Base-by-base conservation (phyloP, 2,113 vertebrate species). In the Miniopterus natalensis region DNA sequence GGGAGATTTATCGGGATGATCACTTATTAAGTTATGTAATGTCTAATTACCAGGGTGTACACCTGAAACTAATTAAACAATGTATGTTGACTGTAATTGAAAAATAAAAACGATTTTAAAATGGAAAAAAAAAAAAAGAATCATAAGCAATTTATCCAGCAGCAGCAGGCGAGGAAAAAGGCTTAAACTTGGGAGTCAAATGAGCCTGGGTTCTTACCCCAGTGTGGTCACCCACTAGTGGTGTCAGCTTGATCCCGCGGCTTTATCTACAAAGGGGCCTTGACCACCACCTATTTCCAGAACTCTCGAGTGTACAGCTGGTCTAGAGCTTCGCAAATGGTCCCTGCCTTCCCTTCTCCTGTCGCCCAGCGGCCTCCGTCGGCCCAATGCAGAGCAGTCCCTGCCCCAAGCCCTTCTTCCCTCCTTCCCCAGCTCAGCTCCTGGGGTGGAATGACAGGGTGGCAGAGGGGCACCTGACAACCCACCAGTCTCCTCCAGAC, bases 401-500 rank as follows among this genome's bases (percentile, higher is more conserved):
- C 88, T 85, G 55, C 31, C 25, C 78, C 63, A 66, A 1, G 10
- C 57, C 55, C 51, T 23, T 40, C 73, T n/a, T 71, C 27, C 20
- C 42, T 14, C 23, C 89, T 65, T 65, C 66, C 29, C 77, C 86
- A 59, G 59, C 59, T 1, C 77, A 86, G 92, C 73, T 79, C 77
- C 95, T 61, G 79, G 51, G 74, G 87, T 61, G 71, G 84, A 65
- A 47, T 31, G 71, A 42, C 73, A 49, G 36, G 55, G 51, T 10
- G 20, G n/a, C 29, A 21, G 80, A 21, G 70, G 70, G 70, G 31
- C 36, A 25, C 78, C 65, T 47, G 2, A 74, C 92, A 95, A 87
- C 84, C 84, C 86, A 77, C 77, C 40, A 53, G 88, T 78, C 89
- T 89, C 94, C 89, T 96, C 86, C 15, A 9, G 92, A 86, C 86